Evolutionary conservation across 1,140 invertebrate genomes (phyloP).

Genomic region (Calephelis virginiensis): DNA sequence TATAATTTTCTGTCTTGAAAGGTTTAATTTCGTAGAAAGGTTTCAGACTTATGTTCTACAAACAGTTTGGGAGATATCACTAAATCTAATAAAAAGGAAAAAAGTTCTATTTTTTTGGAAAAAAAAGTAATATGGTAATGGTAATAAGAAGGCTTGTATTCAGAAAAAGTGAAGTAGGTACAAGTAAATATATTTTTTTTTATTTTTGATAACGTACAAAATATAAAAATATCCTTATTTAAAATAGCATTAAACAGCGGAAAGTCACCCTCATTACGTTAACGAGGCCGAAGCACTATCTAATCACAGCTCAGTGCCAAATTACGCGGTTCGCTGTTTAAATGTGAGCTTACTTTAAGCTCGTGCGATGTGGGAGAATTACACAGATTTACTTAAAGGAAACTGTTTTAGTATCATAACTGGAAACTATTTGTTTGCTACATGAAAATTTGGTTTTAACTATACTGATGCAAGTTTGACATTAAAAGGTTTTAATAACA

Average conservation of each 20-base stretch:
- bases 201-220: neutral
- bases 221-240: conserved; percentile 17
- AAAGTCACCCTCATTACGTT: conserved; percentile 64
- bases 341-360: conserved; percentile 71
- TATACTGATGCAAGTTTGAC: neutral
- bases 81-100: no score
- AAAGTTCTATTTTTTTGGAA: no score
- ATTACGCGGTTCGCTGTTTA: conserved; percentile 69
- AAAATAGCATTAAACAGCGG: conserved; percentile 42
- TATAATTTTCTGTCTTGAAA: no score
- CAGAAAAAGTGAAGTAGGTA: no score
- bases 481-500: neutral
- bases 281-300: conserved; percentile 72
- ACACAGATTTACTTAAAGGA: conserved; percentile 25
- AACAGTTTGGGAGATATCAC: no score
- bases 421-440: conserved; percentile 7
- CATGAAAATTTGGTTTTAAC: neutral
- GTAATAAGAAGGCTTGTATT: no score
- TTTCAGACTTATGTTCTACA: no score
- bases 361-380: conserved; percentile 34
- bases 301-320: conserved; percentile 74
- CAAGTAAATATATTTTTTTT: neutral
- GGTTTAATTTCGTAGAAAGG: no score
- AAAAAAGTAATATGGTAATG: no score
- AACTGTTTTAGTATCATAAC: conserved; percentile 16